Evolutionary conservation across 2,888 invertebrate genomes (phyloP).

Genomic region (Himalopsyche japonica): DNA sequence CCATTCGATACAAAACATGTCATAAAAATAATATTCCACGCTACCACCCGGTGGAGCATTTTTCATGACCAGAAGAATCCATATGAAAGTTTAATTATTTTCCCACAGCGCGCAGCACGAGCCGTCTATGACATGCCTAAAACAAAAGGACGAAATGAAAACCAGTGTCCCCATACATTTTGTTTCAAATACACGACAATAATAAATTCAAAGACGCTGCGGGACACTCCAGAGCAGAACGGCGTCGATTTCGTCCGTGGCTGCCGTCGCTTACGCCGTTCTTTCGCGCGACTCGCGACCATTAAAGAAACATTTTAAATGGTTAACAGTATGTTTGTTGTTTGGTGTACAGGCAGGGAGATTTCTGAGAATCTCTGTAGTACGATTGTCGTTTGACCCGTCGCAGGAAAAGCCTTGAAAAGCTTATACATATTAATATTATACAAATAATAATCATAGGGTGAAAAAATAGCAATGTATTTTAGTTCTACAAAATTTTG

Average conservation of each 20-base stretch:
- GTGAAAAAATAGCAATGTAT: too few relatives aligned
- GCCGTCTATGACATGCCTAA: conserved; percentile 27
- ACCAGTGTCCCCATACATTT: conserved; percentile 41
- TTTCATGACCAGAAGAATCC: neutral
- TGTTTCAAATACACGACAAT: conserved; percentile 41
- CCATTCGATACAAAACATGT: neutral
- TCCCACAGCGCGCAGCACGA: conserved; percentile 8
- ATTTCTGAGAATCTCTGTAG: conserved; percentile 40
- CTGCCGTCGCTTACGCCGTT: conserved; percentile 24
- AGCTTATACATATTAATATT: neutral
- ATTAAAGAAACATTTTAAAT: conserved; percentile 41
- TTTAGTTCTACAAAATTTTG: too few relatives aligned
- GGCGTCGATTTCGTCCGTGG: neutral
- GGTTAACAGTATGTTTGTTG: conserved; percentile 41
- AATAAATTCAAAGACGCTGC: conserved; percentile 40
- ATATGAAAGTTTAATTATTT: conserved; percentile 1
- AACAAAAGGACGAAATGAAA: conserved; percentile 36
- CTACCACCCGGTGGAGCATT: neutral
- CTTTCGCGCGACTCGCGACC: conserved; percentile 10
- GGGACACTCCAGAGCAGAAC: conserved; percentile 14
- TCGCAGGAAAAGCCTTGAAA: conserved; percentile 4
- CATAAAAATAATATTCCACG: conserved; percentile 1
- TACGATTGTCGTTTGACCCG: conserved; percentile 36
- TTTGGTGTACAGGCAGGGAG: conserved; percentile 38
- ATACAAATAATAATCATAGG: too few relatives aligned